Base-by-base conservation (phyloP, 2,797 vertebrate genomes). In the Pseudomugil tenellus region DNA sequence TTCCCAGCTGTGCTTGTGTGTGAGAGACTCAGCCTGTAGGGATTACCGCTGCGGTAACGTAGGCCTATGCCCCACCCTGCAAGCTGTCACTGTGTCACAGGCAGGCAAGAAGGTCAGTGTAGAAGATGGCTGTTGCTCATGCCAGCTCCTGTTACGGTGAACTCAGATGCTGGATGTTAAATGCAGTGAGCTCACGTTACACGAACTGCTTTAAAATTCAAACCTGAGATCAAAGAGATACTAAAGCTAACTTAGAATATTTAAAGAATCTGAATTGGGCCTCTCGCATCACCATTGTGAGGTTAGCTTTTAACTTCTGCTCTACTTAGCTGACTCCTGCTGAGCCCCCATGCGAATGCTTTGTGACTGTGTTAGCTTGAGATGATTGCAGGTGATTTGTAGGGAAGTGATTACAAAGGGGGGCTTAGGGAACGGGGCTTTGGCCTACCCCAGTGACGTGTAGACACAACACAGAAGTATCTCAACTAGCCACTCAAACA, bases 21-120 rank as follows among this genome's bases (percentile, higher is more conserved):
- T 72, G 63, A 63, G 65, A 60, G 53, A 60, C 9, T 72, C 76
- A 80, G 81, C 80, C 89, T 79, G 86, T 54, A 48, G 2, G 81
- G 95, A 96, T 96, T 96, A 96, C 86, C 93, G 93, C 86, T 60
- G 80, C 81, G 63, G 92, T 94, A 95, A 95, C 93, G 85, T 95
- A 94, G 92, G 92, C 83, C 61, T 87, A 89, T 84, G 92, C 91
- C 80, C 86, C 93, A 92, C 90, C 94, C 93, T 93, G 83, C 94
- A 93, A 94, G 92, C 93, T 96, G 94, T 92, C 89, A 83, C 81
- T 19, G 34, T 95, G 93, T 90, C 88, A 77, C 77, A 11, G 17
- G 77, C 83, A 90, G 84, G 90, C 92, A 92, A 92, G 93, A 92
- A 95, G 94, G 94, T 95, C 93, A 94, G 81, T 53, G 73, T 57